Conservation (phyloP, 2,888 invertebrate genomes). For the Gymnocheta viridis region DNA sequence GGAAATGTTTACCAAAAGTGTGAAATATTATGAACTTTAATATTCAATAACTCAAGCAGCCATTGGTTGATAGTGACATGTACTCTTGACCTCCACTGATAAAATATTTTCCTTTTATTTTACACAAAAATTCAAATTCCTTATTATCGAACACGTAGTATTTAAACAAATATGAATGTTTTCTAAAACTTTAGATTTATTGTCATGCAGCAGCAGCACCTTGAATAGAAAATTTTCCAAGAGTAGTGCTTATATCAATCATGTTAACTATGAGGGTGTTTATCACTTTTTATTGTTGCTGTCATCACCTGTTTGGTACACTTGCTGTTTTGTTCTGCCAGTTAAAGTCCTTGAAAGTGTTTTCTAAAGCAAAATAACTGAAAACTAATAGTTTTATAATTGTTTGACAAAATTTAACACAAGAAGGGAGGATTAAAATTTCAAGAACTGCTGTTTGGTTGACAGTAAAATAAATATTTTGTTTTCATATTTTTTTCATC, state of each 20-base stretch:
- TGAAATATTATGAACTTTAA: neutral
- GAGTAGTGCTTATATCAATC: constrained; percentile 19
- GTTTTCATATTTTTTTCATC: neutral
- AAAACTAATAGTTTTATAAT: constrained; percentile 29
- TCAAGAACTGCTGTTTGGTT: constrained; percentile 17
- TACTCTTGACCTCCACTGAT: neutral
- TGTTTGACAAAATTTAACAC: constrained; percentile 48
- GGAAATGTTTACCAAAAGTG: too few species aligned
- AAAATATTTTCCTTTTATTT: neutral
- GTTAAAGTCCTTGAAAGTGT: constrained; percentile 31
- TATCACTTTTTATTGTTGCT: constrained; percentile 16
- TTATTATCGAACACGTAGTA: neutral
- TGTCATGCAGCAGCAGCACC: constrained; percentile 8
- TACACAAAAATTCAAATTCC: neutral
- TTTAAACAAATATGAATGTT: neutral
- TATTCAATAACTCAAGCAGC: neutral
- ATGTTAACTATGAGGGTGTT: neutral
- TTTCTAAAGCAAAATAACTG: neutral
- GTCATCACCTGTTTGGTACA: constrained; percentile 38
- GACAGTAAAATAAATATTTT: constrained; percentile 1
- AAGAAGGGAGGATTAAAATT: constrained; percentile 47
- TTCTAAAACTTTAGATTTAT: constrained; percentile 3
- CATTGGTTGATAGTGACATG: neutral
- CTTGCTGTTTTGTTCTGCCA: constrained; percentile 10
- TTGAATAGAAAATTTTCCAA: neutral